Conservation (phyloP, 2,113 vertebrate species). For the Struthidea cinerea region DNA sequence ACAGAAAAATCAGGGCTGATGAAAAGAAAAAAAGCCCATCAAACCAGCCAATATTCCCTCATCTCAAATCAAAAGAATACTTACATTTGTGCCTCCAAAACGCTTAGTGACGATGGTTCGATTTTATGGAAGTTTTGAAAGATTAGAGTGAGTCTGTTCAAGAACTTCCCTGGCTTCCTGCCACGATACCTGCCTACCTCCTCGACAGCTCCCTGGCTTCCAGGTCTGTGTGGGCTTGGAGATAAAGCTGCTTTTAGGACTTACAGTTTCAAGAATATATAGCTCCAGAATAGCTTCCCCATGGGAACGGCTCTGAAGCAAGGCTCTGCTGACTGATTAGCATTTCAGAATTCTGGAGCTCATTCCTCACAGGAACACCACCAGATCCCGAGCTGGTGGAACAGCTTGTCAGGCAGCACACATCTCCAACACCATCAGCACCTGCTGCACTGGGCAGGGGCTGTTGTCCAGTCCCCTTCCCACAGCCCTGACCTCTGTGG, state of each 20-base stretch:
- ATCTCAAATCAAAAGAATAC: background rate
- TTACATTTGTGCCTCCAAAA: background rate
- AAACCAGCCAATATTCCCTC: background rate
- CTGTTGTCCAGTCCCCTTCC: background rate
- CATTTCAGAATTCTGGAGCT: constrained; percentile 8
- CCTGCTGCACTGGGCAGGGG: background rate
- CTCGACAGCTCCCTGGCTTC: background rate
- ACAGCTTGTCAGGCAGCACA: background rate
- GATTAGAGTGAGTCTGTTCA: background rate
- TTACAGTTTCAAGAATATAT: background rate
- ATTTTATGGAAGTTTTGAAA: background rate
- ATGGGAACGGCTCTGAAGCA: background rate
- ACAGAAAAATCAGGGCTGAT: background rate
- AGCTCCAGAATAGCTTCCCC: constrained; percentile 32
- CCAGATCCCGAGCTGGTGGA: background rate
- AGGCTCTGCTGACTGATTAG: background rate
- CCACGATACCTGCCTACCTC: background rate
- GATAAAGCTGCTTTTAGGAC: background rate
- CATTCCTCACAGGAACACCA: background rate
- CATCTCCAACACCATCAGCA: background rate
- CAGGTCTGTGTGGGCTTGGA: constrained; percentile 10
- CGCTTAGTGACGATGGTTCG: accelerated
- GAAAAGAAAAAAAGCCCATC: background rate
- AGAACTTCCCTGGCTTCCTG: background rate
- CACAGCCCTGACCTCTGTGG: background rate